Evolutionary conservation across 2,113 vertebrate genomes (phyloP).

Genomic region (Columbina picui): DNA sequence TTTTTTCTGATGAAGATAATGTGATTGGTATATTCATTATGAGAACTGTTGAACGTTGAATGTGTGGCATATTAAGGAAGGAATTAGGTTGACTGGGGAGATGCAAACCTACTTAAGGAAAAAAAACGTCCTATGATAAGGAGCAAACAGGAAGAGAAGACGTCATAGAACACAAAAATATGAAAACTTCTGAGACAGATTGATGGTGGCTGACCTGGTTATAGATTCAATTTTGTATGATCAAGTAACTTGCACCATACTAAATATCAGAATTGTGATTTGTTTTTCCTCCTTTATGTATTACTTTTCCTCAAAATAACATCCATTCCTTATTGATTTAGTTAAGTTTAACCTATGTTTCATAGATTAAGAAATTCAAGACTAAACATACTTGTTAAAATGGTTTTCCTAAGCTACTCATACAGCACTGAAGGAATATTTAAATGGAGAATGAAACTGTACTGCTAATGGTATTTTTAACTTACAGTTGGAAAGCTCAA

Average conservation of each 20-base stretch:
- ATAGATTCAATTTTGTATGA: not conserved
- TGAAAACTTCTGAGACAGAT: not conserved
- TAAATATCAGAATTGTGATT: not conserved
- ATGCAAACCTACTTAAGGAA: not conserved
- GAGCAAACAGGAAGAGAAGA: not conserved
- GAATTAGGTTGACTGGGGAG: not conserved
- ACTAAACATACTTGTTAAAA: not conserved
- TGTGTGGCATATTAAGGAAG: not conserved
- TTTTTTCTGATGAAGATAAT: not conserved
- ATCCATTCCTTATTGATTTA: not conserved
- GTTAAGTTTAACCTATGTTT: not conserved
- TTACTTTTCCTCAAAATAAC: not conserved
- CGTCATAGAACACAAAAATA: not conserved
- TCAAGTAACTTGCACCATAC: not conserved
- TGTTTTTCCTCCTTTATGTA: not conserved
- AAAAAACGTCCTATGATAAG: not conserved
- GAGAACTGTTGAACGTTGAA: not conserved
- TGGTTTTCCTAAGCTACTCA: not conserved
- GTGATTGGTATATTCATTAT: not conserved
- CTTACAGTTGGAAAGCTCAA: not conserved
- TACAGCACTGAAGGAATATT: not conserved
- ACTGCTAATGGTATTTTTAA: not conserved
- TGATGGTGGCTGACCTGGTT: not conserved
- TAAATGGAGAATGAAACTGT: not conserved
- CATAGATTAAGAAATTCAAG: not conserved